Evolutionary conservation across 2,888 invertebrate genomes (phyloP).

Genomic region (Leptinotarsa juncta): DNA sequence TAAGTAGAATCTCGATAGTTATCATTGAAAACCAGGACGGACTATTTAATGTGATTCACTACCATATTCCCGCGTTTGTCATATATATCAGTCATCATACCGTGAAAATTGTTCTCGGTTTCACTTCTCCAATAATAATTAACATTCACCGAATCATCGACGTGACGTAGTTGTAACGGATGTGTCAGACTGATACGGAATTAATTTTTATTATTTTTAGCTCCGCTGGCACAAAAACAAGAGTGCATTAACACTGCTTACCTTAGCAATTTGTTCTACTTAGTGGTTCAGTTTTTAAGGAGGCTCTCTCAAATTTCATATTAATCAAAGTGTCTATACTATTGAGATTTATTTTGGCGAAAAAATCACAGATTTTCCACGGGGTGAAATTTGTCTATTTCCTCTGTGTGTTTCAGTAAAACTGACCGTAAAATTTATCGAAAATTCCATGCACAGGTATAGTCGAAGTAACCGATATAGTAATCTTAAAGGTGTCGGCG

Average conservation of each 20-base stretch:
- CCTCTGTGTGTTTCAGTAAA: too few relatives aligned
- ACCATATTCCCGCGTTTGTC: background rate
- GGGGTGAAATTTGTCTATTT: too few relatives aligned
- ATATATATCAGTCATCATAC: background rate
- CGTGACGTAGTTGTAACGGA: slow-evolving; percentile 13
- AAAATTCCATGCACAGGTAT: too few relatives aligned
- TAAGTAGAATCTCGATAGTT: background rate
- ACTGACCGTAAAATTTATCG: too few relatives aligned
- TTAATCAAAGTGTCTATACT: too few relatives aligned
- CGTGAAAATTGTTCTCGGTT: slow-evolving; percentile 9
- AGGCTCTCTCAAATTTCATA: too few relatives aligned
- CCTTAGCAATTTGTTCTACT: background rate
- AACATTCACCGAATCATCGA: slow-evolving; percentile 18
- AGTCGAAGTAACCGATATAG: too few relatives aligned
- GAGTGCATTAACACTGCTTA: slow-evolving; percentile 13
- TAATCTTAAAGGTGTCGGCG: too few relatives aligned
- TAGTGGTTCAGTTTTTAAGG: background rate
- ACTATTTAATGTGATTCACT: background rate
- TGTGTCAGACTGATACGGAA: slow-evolving; percentile 19
- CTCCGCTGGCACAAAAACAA: slow-evolving; percentile 5
- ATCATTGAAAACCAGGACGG: background rate
- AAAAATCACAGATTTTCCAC: too few relatives aligned
- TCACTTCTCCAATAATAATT: slow-evolving; percentile 8
- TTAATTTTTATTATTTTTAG: slow-evolving; percentile 16
- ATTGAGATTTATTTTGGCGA: too few relatives aligned